These are phyloP conservation scores for Hippocampus zosterae DNA, from an alignment of 2,113 vertebrate species.

Conservation along the genomic window DNA sequence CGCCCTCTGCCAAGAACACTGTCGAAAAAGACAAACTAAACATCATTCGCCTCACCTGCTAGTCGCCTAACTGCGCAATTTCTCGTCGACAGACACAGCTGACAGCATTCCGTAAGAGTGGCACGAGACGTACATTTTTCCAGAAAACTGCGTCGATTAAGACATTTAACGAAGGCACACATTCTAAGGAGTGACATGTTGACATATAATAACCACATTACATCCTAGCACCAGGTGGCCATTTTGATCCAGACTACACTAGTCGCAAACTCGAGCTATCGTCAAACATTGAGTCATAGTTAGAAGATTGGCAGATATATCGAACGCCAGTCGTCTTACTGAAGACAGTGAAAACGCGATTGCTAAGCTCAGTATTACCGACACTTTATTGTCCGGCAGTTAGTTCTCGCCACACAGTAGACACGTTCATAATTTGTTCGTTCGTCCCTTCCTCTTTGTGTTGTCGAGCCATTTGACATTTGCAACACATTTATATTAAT, in stretches of 20 bases:
- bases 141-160: slow-evolving; percentile 38
- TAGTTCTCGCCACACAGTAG: too few relatives aligned
- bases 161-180: slow-evolving; percentile 50
- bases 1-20: neutral
- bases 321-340: slow-evolving; percentile 3
- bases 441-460: neutral
- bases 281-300: neutral
- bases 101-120: slow-evolving; percentile 37
- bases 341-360: neutral
- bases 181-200: slow-evolving; percentile 74
- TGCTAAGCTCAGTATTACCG: neutral
- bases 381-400: too few relatives aligned
- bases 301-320: slow-evolving; percentile 34
- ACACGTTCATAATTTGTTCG: neutral
- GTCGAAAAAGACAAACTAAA: neutral
- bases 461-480: neutral
- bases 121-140: slow-evolving; percentile 25
- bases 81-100: slow-evolving; percentile 34
- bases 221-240: slow-evolving; percentile 53
- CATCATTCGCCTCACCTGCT: slow-evolving; percentile 54
- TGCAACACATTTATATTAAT: neutral
- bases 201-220: slow-evolving; percentile 61
- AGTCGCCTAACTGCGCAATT: slow-evolving; percentile 27
- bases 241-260: slow-evolving; percentile 65
- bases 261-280: slow-evolving; percentile 21